These are phyloP conservation scores for Sebastes trivittatus DNA, from an alignment of 2,797 vertebrate species.

Conservation along the genomic window DNA sequence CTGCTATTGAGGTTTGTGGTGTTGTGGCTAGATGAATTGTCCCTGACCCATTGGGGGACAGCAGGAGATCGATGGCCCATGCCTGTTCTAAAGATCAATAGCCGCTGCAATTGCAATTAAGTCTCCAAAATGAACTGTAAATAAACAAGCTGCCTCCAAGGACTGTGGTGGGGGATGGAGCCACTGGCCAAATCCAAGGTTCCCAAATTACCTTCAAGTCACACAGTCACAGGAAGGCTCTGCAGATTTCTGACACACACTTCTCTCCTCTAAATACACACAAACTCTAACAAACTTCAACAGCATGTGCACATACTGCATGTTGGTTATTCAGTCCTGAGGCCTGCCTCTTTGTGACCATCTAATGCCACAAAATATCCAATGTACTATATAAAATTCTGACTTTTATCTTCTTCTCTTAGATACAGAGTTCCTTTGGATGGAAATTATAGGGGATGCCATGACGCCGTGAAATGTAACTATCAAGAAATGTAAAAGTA, in stretches of 20 bases:
- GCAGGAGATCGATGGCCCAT: conserved; percentile 61
- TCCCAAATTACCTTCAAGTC: conserved; percentile 34
- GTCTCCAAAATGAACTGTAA: conserved; percentile 70
- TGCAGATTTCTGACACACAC: background rate
- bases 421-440: background rate
- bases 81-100: conserved; percentile 64
- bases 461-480: background rate
- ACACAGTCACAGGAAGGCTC: background rate
- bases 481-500: background rate
- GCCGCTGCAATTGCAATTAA: conserved; percentile 67
- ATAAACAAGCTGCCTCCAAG: conserved; percentile 65
- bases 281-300: background rate
- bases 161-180: conserved; percentile 8
- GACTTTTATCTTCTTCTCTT: background rate
- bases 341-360: background rate
- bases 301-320: background rate
- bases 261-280: background rate
- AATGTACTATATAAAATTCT: background rate
- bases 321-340: background rate
- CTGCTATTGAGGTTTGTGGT: conserved; percentile 8
- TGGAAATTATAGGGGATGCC: background rate
- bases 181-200: background rate
- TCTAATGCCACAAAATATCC: background rate
- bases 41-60: conserved; percentile 57
- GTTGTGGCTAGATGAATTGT: conserved; percentile 56